Evolutionary conservation across 1,140 invertebrate species (phyloP), one percentile per base, ranked within the genome.

Genomic region (Andricus grossulariae): DNA sequence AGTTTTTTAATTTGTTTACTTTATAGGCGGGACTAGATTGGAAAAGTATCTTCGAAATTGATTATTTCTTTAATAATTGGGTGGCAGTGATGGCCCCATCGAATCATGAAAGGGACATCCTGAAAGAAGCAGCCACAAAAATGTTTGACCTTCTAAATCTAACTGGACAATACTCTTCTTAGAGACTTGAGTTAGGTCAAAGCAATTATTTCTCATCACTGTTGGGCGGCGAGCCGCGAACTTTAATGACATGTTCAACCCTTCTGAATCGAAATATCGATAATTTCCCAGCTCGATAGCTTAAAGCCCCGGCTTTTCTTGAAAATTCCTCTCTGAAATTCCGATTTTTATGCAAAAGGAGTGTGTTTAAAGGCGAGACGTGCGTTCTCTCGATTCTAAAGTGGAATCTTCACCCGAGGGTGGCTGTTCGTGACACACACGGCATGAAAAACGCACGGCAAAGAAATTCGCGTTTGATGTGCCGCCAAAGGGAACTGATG

Each of bases 381-480:
- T 66, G 25, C 60, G 60, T 39, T 66, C 60, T 39, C 32, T 66
- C 21, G 60, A 39, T 66, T 25, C 39, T 66, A 66, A 25, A 66
- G 60, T 66, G 32, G 52, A 54, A 54, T 18, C 52, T 54, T n/a
- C 52, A 74, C 82, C 74, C 15, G 57, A 79, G 82, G 82, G 82
- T 78, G 77, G 77, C 84, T 87, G 88, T 81, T 86, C 73, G 84
- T 89, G 88, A 88, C 88, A 86, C 85, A 83, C 50, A 76, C 73
- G 79, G 73, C 80, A 73, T 77, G 77, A 80, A 66, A 86, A 79
- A 73, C 49, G 21, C 54, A 75, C 81, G 71, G 76, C 76, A 86
- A 88, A 90, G 88, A 88, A 89, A 89, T 90, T 85, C 82, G 87
- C 87, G 88, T 91, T 91, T 91, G 90, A 90, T 90, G 88, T 85